A percentile compares a stretch with the other conserved stretches of the same genome.
Evolutionary conservation across 2,113 vertebrate species (phyloP).

Genomic region (Romanogobio albipinnatus): DNA sequence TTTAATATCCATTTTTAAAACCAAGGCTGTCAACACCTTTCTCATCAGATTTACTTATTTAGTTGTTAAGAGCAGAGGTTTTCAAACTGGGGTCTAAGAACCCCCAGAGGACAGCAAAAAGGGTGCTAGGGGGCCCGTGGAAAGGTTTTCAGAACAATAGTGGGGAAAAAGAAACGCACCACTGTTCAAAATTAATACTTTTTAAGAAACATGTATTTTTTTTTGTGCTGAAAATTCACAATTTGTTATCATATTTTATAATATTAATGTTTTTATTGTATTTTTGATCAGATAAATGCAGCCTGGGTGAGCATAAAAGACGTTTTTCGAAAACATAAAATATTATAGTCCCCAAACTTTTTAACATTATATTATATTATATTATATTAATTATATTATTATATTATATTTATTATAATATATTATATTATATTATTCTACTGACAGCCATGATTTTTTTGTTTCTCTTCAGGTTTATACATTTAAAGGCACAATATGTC

Average conservation of each 20-base stretch:
- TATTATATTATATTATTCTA: neutral
- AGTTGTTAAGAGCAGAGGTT: neutral
- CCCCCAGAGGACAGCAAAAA: neutral
- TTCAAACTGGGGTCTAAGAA: neutral
- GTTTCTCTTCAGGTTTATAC: too few species aligned
- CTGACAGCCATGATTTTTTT: too few species aligned
- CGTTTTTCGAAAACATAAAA: neutral
- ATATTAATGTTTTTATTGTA: neutral
- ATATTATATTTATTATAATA: neutral
- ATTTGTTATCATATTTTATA: too few species aligned
- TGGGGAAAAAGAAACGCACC: neutral
- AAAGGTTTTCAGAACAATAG: neutral
- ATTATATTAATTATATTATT: neutral
- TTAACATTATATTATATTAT: neutral
- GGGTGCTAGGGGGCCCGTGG: neutral
- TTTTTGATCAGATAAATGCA: neutral
- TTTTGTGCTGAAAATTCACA: too few species aligned
- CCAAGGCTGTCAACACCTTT: neutral
- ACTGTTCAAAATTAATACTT: neutral
- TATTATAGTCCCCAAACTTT: neutral
- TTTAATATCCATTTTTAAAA: neutral
- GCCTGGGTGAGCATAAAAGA: neutral
- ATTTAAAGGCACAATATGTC: too few species aligned
- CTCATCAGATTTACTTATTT: neutral
- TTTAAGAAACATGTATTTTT: too few species aligned